These are phyloP conservation scores for Agelas oroides DNA, from an alignment of 37 sponge, comb jelly and placozoan species.

Conservation along the genomic window DNA sequence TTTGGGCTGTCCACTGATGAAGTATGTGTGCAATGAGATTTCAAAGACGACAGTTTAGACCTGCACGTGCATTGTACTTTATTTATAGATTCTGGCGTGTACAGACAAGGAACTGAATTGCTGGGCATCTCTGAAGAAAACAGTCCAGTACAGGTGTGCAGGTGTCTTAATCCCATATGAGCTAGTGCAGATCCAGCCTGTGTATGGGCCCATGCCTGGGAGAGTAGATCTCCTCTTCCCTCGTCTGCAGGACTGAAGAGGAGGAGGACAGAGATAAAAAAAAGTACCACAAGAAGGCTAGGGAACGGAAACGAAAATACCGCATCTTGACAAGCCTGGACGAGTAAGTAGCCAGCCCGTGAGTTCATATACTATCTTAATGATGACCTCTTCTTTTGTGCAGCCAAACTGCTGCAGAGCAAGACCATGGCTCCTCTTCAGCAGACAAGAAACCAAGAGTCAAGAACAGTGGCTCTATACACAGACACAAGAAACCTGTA, in stretches of 20 bases:
- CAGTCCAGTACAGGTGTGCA: constrained; percentile 76
- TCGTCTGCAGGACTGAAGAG: constrained; percentile 66
- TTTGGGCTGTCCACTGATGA: constrained; percentile 93
- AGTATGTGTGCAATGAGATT: constrained; percentile 46
- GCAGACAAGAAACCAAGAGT: too few species aligned
- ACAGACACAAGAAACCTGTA: not conserved
- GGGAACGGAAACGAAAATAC: constrained; percentile 63
- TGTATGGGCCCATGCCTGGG: constrained; percentile 21
- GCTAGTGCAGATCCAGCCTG: too few species aligned
- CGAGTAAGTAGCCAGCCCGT: too few species aligned
- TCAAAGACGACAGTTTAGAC: not conserved
- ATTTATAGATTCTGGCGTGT: constrained; percentile 74
- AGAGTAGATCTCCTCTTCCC: constrained; percentile 12
- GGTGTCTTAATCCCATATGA: too few species aligned
- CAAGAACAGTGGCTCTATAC: not conserved
- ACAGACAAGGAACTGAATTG: constrained; percentile 91
- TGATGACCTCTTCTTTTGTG: too few species aligned
- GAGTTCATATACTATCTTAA: too few species aligned
- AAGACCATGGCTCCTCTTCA: too few species aligned
- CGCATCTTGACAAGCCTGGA: constrained; percentile 66
- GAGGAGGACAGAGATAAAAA: constrained; percentile 76
- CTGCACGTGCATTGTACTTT: not conserved
- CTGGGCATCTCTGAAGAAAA: constrained; percentile 94
- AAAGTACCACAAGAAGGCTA: constrained; percentile 71
- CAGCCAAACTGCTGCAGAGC: too few species aligned